Evolutionary conservation across 2,797 vertebrate species (phyloP), one percentile per base, ranked within the genome.

Genomic region (Hylomyscus alleni): DNA sequence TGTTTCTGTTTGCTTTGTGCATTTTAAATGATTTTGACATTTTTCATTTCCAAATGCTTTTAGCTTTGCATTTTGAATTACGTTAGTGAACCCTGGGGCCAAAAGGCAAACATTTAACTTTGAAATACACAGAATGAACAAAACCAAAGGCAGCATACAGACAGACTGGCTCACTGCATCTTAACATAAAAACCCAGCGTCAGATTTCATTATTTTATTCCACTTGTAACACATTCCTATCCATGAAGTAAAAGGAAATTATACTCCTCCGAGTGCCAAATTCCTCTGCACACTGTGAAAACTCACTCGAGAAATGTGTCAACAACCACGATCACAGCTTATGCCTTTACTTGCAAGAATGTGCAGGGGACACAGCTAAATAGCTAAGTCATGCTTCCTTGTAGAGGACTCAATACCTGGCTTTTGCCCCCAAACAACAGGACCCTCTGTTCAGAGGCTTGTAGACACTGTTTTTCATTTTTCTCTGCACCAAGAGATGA

Each of bases 141-240:
- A 96, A 97, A 94, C 91, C 47, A 93, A 93, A 93, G 34, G 62
- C 93, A 95, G 24, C 52, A 78, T 26, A 3, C 85, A 95, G 89
- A 81, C n/a, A 54, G 29, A 89, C 50, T 93, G 77, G 82, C 87
- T 29, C 83, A 56, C 37, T 75, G 77, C 86, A 24, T 85, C 93
- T 92, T 54, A 93, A 97, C 98, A 97, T 10, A 44, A 0, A 95
- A 97, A 94, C 90, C 93, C 50, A 81, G 89, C 80, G 87, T 95
- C 97, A 97, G 87, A 97, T 95, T 97, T 85, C 90, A 98, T 98
- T 97, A 97, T 95, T 97, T 97, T 92, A 93, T 96, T 96, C 89
- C 82, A 97, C 86, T 97, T 94, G 87, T 96, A 91, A 65, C 77
- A 62, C 88, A 29, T 91, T 97, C 98, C 94, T 94, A 95, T 0